phyloP scores from a whole-genome alignment of 2,113 vertebrate species.

The Ornithorhynchus anatinus region DNA sequence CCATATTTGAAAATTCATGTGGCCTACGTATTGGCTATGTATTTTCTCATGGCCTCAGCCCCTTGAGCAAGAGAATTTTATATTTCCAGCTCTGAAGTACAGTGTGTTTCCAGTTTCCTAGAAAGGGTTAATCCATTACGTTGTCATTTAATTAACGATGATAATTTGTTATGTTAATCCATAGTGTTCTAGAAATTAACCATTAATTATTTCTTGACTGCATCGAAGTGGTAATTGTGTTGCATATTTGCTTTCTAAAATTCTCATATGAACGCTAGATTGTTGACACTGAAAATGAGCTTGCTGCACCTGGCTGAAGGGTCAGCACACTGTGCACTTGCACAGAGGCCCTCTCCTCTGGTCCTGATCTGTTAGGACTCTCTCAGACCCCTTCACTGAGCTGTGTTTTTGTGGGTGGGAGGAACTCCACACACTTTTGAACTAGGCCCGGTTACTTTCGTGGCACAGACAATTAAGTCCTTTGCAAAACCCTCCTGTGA shows the following conservation, averaged over 20 bases:
- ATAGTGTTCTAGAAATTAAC: slow-evolving; percentile 39
- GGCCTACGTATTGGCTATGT: neutral
- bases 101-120: slow-evolving; percentile 32
- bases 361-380: neutral
- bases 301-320: neutral
- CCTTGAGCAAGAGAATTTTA: slow-evolving; percentile 10
- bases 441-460: slow-evolving; percentile 8
- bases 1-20: slow-evolving; percentile 62
- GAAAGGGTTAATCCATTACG: slow-evolving; percentile 51
- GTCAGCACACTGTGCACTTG: no score
- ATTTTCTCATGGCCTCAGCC: slow-evolving; percentile 1
- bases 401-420: neutral
- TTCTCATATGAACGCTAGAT: slow-evolving; percentile 17
- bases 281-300: slow-evolving; percentile 16
- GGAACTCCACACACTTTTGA: neutral
- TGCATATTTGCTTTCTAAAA: slow-evolving; percentile 41
- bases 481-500: slow-evolving; percentile 4
- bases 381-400: neutral
- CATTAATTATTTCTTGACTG: slow-evolving; percentile 57
- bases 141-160: slow-evolving; percentile 59
- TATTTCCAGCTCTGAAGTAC: slow-evolving; percentile 49
- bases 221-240: slow-evolving; percentile 53
- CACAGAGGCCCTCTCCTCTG: no score
- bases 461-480: slow-evolving; percentile 9
- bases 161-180: slow-evolving; percentile 50